These are phyloP conservation scores for Mamestra brassicae DNA, from an alignment of 2,888 invertebrate species.

Conservation along the genomic window DNA sequence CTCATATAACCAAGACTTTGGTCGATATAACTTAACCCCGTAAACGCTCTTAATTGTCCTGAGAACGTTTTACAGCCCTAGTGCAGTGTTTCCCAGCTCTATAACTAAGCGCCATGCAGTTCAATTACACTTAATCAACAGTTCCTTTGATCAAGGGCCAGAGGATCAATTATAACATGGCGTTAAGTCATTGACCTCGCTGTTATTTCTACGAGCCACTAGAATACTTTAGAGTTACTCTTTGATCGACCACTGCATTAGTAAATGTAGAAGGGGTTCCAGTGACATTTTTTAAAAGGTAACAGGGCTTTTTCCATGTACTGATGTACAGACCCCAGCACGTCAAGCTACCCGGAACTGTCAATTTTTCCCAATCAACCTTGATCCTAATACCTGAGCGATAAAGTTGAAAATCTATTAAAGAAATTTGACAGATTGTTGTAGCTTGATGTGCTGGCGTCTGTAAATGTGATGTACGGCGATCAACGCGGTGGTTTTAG, in stretches of 20 bases:
- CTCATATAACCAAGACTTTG: too few relatives aligned
- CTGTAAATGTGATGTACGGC: too few relatives aligned
- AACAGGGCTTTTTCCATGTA: too few relatives aligned
- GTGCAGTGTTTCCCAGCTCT: background rate
- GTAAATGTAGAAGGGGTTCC: background rate
- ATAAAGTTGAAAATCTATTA: too few relatives aligned
- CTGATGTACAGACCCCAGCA: too few relatives aligned
- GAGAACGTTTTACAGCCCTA: slow-evolving; percentile 21
- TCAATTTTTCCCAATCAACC: too few relatives aligned
- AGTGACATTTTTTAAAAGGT: too few relatives aligned
- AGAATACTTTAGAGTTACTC: background rate
- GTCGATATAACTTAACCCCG: background rate
- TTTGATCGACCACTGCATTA: background rate
- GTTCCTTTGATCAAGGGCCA: slow-evolving; percentile 19
- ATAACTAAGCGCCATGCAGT: slow-evolving; percentile 2
- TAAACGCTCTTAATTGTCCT: slow-evolving; percentile 11
- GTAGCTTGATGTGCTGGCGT: too few relatives aligned
- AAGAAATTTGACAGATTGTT: too few relatives aligned
- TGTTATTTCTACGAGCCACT: background rate
- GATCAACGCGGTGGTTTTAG: too few relatives aligned
- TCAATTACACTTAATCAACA: slow-evolving; percentile 39
- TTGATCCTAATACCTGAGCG: too few relatives aligned
- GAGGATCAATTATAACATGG: slow-evolving; percentile 10
- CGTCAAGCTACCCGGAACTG: too few relatives aligned
- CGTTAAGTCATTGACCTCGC: slow-evolving; percentile 3